Evolutionary conservation across 2,888 invertebrate species (phyloP), one percentile per base, ranked within the genome.

Genomic region (Xylota segnis): DNA sequence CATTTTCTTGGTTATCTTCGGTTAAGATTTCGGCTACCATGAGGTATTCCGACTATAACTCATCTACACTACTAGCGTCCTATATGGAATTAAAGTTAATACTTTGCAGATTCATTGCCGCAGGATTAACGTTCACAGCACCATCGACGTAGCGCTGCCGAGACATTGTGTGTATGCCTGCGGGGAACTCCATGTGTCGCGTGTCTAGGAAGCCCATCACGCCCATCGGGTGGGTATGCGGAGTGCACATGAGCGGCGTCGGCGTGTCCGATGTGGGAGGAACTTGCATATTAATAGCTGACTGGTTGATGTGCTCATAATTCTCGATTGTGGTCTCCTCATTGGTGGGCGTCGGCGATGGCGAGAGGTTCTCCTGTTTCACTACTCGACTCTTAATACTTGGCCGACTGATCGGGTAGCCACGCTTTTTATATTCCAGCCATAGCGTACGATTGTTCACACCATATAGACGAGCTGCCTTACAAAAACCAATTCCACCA

Each of bases 401-500:
- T 12, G 96, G 95, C 88, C 96, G 93, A 90, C 95, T 96, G 89
- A 96, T 96, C 0, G 96, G 96, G 91, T 97, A 97, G 0, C 97
- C 97, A 54, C 96, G 95, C 91, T 96, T 96, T 90, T 96, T 96
- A 90, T 96, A 97, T 90, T 97, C 97, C 45, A 97, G 93, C 97
- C 97, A 97, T 2, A 97, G 93, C 0, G 97, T 97, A 75, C 97
- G 94, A 92, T 97, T 97, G 92, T 97, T 97, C 14, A 97, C 96
- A 34, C 97, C 97, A 91, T 96, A 97, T 93, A 96, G 94, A 66
- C 96, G 93, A 0, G 97, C 97, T 7, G 97, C 97, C 90, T 96
- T 96, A 92, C 97, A 97, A 92, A 97, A 97, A 1, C 97, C 97
- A 88, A 97, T 96, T 45, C 96, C 96, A 23, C 97, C 97, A 89